These are phyloP conservation scores for Hypsopygia costalis DNA, from an alignment of 2,888 invertebrate genomes.

Conservation along the genomic window DNA sequence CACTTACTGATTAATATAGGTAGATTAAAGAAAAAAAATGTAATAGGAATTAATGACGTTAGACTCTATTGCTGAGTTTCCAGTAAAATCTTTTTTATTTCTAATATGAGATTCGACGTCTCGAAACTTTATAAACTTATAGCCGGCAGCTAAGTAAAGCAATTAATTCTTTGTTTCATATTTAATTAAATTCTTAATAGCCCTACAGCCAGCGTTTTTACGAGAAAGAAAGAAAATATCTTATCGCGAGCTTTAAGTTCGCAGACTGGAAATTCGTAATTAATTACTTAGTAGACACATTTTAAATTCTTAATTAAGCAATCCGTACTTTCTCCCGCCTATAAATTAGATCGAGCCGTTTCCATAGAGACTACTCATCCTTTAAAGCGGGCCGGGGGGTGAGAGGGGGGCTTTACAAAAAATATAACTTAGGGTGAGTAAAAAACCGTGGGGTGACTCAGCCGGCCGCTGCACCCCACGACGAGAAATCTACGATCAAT, in stretches of 20 bases:
- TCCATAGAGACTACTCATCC: conserved; percentile 81
- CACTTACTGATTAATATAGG: background rate
- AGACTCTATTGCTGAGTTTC: too few species aligned
- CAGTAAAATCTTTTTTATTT: background rate
- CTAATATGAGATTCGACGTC: conserved; percentile 4
- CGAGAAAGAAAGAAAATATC: conserved; percentile 40
- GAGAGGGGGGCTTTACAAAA: conserved; percentile 73
- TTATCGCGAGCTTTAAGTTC: conserved; percentile 43
- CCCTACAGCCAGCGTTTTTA: conserved; percentile 37
- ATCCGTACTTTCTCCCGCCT: conserved; percentile 79
- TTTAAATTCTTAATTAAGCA: conserved; percentile 81
- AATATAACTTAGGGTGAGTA: conserved; percentile 82
- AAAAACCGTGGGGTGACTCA: conserved; percentile 81
- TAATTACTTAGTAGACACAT: conserved; percentile 76
- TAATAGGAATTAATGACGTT: too few species aligned
- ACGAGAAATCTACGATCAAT: conserved; percentile 81
- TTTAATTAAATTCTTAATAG: conserved; percentile 62
- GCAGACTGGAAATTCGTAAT: conserved; percentile 67
- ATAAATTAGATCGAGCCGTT: conserved; percentile 81
- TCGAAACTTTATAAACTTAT: conserved; percentile 9
- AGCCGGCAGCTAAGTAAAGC: conserved; percentile 17
- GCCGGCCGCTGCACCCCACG: conserved; percentile 81
- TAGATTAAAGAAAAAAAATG: background rate
- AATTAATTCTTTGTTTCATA: conserved; percentile 24
- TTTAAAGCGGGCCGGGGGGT: conserved; percentile 76